Evolutionary conservation across 2,113 vertebrate species (phyloP).

Genomic region (Fukomys damarensis): DNA sequence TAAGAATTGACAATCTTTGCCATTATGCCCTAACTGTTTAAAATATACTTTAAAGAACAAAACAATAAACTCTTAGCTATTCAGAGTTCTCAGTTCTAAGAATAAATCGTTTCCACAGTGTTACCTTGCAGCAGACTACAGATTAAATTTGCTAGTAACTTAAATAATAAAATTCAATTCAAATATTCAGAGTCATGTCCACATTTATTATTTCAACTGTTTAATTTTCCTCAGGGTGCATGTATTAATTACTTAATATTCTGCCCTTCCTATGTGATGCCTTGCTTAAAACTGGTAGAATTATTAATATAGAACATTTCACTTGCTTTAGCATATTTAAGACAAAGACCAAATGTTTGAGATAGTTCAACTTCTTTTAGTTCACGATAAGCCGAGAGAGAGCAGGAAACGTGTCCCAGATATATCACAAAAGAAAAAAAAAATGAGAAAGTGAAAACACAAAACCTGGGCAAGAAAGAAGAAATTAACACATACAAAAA

Average conservation of each 20-base stretch:
- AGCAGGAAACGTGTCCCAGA: slow-evolving; percentile 66
- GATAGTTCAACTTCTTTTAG: slow-evolving; percentile 61
- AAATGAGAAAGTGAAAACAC: background rate
- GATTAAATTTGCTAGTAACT: slow-evolving; percentile 62
- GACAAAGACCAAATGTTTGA: slow-evolving; percentile 66
- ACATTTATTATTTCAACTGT: slow-evolving; percentile 78
- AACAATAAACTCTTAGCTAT: background rate
- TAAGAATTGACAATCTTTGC: background rate
- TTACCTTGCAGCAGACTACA: slow-evolving; percentile 33
- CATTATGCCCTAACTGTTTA: background rate
- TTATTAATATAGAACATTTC: slow-evolving; percentile 76
- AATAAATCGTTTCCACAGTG: slow-evolving; percentile 51
- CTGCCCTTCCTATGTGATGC: slow-evolving; percentile 63
- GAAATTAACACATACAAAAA: background rate
- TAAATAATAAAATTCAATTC: slow-evolving; percentile 76
- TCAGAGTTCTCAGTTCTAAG: slow-evolving; percentile 1
- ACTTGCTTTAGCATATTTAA: slow-evolving; percentile 69
- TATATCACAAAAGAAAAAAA: slow-evolving; percentile 52
- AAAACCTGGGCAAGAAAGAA: slow-evolving; percentile 22
- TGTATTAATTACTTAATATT: slow-evolving; percentile 79
- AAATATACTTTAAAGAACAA: slow-evolving; percentile 32
- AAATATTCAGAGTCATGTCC: slow-evolving; percentile 75
- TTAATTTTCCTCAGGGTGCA: slow-evolving; percentile 77
- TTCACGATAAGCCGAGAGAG: slow-evolving; percentile 47
- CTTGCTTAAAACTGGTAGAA: slow-evolving; percentile 69